phyloP scores from a whole-genome alignment of 2,888 invertebrate species.

The Pyrochroa serraticornis region DNA sequence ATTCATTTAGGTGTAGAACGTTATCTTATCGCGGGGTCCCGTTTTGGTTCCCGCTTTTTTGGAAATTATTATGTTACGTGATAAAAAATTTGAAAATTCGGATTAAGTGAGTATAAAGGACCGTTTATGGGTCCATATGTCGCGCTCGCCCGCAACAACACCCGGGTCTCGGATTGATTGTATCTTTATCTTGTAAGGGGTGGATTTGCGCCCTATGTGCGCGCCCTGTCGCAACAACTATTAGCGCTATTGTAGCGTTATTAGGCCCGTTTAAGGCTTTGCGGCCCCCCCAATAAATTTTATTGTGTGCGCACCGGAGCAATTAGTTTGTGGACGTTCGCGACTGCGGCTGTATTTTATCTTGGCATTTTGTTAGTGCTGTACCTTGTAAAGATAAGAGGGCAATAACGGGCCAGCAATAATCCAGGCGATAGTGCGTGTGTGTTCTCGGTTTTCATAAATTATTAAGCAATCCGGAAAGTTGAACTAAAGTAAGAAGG shows the following conservation, averaged over 20 bases:
- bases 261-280: constrained; percentile 36
- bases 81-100: background rate
- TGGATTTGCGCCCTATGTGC: constrained; percentile 47
- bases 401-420: background rate
- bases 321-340: too few relatives aligned
- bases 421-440: too few relatives aligned
- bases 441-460: too few relatives aligned
- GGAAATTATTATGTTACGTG: background rate
- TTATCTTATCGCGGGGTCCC: too few relatives aligned
- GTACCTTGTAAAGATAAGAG: constrained; percentile 15
- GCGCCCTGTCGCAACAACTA: constrained; percentile 41
- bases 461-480: too few relatives aligned
- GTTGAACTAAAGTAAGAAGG: too few relatives aligned
- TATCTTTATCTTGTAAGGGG: constrained; percentile 53
- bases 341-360: background rate
- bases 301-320: too few relatives aligned
- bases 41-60: too few relatives aligned
- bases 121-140: constrained; percentile 29
- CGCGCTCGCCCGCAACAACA: constrained; percentile 31
- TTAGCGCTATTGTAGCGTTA: constrained; percentile 49
- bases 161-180: constrained; percentile 49
- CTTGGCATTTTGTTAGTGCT: constrained; percentile 6
- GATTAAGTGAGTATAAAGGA: constrained; percentile 7
- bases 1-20: too few relatives aligned
- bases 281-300: background rate